phyloP scores from a whole-genome alignment of 1,140 invertebrate genomes.

The Lepidurus couesii region DNA sequence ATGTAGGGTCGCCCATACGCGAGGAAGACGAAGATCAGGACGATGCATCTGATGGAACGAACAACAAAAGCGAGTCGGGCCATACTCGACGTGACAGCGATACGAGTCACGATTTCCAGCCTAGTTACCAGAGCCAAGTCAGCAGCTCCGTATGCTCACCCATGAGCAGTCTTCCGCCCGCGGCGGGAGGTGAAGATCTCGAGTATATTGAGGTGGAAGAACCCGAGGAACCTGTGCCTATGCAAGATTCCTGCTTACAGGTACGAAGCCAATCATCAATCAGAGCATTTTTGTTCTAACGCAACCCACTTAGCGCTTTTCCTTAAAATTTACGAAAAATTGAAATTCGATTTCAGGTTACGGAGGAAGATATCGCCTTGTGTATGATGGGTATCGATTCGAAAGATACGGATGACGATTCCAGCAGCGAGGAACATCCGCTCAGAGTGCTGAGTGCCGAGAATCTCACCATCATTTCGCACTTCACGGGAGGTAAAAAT shows the following conservation, averaged over 20 bases:
- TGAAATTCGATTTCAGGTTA: conserved; percentile 52
- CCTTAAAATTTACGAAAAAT: background rate
- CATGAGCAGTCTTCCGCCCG: background rate
- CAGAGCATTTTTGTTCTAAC: background rate
- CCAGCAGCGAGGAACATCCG: conserved; percentile 59
- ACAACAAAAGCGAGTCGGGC: background rate
- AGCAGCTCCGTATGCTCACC: conserved; percentile 9
- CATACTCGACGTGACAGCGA: conserved; percentile 7
- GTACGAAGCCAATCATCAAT: conserved; percentile 37
- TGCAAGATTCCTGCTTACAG: conserved; percentile 74
- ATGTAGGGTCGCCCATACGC: conserved; percentile 2
- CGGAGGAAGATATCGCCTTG: conserved; percentile 82
- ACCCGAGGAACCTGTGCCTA: conserved; percentile 68
- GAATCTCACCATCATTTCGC: conserved; percentile 80
- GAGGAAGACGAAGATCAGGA: conserved; percentile 11
- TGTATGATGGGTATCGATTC: conserved; percentile 61
- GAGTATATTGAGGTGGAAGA: conserved; percentile 66
- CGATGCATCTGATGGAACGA: background rate
- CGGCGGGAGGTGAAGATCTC: conserved; percentile 11
- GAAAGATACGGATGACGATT: conserved; percentile 35
- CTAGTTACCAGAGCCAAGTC: conserved; percentile 9
- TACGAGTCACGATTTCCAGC: conserved; percentile 15
- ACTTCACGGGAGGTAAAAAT: conserved; percentile 58
- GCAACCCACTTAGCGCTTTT: background rate
- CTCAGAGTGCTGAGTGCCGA: conserved; percentile 79